These are phyloP conservation scores for Polyodon spathula DNA, from an alignment of 2,113 vertebrate genomes.

Conservation along the genomic window DNA sequence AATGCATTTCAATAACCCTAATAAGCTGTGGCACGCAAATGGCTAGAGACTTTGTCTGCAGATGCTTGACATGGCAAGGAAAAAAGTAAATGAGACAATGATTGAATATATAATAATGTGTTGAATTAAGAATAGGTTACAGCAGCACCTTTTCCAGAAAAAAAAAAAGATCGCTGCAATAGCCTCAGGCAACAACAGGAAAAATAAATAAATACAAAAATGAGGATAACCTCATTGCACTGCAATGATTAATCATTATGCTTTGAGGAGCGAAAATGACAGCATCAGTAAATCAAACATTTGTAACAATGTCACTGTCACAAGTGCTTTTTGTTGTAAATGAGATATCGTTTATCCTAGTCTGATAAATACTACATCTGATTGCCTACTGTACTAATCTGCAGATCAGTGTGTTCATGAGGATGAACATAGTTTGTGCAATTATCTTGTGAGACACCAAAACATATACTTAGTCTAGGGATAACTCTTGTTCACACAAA, in stretches of 20 bases:
- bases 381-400: constrained; percentile 1
- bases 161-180: not conserved
- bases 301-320: constrained; percentile 4
- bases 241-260: constrained; percentile 1
- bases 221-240: constrained; percentile 4
- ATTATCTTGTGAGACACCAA: too few species aligned
- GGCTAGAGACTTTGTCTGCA: not conserved
- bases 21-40: constrained; percentile 1
- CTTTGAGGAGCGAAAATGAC: constrained; percentile 7
- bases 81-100: constrained; percentile 9
- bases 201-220: not conserved
- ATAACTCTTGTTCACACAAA: too few species aligned
- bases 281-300: constrained; percentile 8
- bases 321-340: constrained; percentile 5
- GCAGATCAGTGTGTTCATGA: not conserved
- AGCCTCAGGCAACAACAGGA: not conserved
- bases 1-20: not conserved
- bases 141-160: constrained; percentile 1
- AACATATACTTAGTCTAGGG: too few species aligned
- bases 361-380: not conserved
- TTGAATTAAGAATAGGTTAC: constrained; percentile 6
- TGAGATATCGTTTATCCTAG: constrained; percentile 1
- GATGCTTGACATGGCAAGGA: constrained; percentile 1
- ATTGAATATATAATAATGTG: constrained; percentile 7
- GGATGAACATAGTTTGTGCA: not conserved